Evolutionary conservation across 2,888 invertebrate genomes (phyloP), one percentile per base, ranked within the genome.

Genomic region (Isoperla grammatica): DNA sequence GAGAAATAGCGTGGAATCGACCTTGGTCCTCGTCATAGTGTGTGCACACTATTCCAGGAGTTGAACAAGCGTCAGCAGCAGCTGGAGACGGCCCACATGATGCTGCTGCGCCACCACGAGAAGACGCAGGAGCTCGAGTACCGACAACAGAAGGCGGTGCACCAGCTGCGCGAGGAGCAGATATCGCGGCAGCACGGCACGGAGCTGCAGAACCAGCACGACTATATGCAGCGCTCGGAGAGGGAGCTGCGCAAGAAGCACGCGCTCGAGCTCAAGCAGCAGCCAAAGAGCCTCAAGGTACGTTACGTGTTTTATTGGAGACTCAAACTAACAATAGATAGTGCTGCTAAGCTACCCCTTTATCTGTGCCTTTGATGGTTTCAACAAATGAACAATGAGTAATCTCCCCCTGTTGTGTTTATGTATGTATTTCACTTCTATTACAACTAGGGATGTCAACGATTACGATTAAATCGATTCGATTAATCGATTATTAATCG

Each of bases 231-330:
- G 71, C 84, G 96, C 63, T 89, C 94, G 11, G 92, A 96, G 73
- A 86, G 93, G 65, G 98, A 99, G 73, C 81, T 99, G 71, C 81
- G 91, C 69, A 97, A 97, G 78, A 96, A 95, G 71, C 99, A 99
- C 76, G 94, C 95, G 59, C 77, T 95, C 67, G 96, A 99, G 78
- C 84, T 95, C 68, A 95, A 97, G 73, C 97, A 98, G 74, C 98
- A 98, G 78, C 99, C 99, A 59, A 95, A 98, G 79, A 96, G 97
- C 78, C 85, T 99, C 69, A 96, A 96, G 84, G 94, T 94, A 4
- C 50, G 19, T 4, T 15, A 9, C 13, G 29, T 29, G 29, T 29
- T 29, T 29, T 29, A n/a, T n/a, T n/a, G n/a, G n/a, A n/a, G n/a
- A n/a, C n/a, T n/a, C n/a, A n/a, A n/a, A n/a, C n/a, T n/a, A n/a